These are phyloP conservation scores for Pterocles burchelli DNA, from an alignment of 2,113 vertebrate species.

Conservation along the genomic window DNA sequence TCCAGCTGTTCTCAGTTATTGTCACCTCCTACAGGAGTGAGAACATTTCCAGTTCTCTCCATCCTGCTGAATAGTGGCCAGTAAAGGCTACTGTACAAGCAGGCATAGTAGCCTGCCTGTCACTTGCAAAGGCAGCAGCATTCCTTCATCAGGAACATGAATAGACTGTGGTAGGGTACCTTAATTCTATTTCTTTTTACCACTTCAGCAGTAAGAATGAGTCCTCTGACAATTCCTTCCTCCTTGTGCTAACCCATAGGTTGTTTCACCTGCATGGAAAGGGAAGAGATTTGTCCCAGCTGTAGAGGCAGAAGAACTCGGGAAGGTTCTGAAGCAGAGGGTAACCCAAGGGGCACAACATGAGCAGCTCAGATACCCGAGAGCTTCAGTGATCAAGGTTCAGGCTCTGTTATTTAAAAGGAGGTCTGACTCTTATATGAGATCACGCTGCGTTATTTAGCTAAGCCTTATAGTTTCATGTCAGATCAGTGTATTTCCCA, in stretches of 20 bases:
- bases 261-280: neutral
- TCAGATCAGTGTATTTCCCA: neutral
- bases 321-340: neutral
- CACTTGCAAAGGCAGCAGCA: neutral
- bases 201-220: neutral
- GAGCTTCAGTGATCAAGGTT: neutral
- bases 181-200: neutral
- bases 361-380: neutral
- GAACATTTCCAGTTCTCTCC: neutral
- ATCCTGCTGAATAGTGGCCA: neutral
- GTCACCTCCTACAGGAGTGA: rapidly evolving
- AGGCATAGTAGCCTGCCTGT: neutral
- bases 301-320: neutral
- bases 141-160: neutral
- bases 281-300: neutral
- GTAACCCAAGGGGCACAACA: neutral
- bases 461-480: neutral
- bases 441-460: neutral
- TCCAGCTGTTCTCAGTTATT: neutral
- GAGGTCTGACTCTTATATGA: neutral
- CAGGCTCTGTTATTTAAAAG: neutral
- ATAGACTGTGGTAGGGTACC: neutral
- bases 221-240: neutral
- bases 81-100: neutral
- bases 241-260: neutral